Evolutionary conservation across 2,888 invertebrate genomes (phyloP), one percentile per base, ranked within the genome.

Genomic region (Cheilosia soror): DNA sequence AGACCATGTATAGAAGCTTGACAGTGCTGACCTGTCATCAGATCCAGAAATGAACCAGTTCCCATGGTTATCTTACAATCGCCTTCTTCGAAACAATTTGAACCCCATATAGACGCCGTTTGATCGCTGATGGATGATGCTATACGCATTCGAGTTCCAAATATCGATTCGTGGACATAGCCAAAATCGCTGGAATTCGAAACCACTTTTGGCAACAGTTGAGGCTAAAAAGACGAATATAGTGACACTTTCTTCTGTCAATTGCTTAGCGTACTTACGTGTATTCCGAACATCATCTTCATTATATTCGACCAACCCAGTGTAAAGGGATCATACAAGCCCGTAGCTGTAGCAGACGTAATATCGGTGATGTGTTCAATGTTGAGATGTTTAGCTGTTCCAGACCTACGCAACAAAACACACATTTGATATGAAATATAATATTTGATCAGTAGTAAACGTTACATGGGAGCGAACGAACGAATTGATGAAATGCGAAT

Each of bases 291-390:
- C 40, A 97, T 90, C 15, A 94, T 9, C 95, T 95, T 94, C 95
- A 95, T 6, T 93, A 93, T 51, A 15, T 89, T 87, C 0, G 97
- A 96, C 98, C 98, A 99, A 85, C 95, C 93, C 93, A 97, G 94
- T 84, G 96, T 95, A 91, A 97, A 99, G 0, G 98, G 98, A 92
- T 99, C 99, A 91, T 94, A 99, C 89, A 99, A 94, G 1, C 98
- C 99, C 0, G 98, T 98, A 1, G 97, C 96, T 42, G 98, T 96
- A 1, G 97, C 97, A 88, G 96, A 97, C 0, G 97, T 97, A n/a
- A 96, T 95, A 90, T 99, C 99, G 0, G 97, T 96, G 76, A 97
- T 95, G 91, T 97, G 97, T 42, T 91, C 90, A 2, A 90, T 88
- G 69, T 88, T 78, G 4, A 88, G 69, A 49, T 89, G 82, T 1